phyloP scores from a whole-genome alignment of 1,140 invertebrate genomes.

The Zaprionus capensis region DNA sequence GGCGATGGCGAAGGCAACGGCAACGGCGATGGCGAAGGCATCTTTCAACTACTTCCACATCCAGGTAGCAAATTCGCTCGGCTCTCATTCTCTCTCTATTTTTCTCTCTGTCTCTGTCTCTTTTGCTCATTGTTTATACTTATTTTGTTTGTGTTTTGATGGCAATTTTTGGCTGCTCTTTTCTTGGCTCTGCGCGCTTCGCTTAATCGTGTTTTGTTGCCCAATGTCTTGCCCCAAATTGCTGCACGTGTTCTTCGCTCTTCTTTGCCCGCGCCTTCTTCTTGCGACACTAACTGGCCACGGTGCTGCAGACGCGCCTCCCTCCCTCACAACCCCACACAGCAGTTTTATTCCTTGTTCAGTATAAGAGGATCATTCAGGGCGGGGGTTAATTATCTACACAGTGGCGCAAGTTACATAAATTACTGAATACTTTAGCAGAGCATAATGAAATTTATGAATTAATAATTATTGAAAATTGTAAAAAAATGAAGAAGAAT shows the following conservation, averaged over 20 bases:
- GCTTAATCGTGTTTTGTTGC: conserved; percentile 24
- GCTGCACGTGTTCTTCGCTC: conserved; percentile 19
- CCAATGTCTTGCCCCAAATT: background rate
- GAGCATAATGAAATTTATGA: no score
- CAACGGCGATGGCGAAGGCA: conserved; percentile 14
- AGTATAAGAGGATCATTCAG: background rate
- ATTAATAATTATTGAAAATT: no score
- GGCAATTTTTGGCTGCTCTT: conserved; percentile 26
- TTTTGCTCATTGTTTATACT: background rate
- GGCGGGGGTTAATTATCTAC: background rate
- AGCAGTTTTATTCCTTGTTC: background rate
- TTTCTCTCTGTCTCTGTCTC: background rate
- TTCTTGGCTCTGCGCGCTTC: conserved; percentile 26
- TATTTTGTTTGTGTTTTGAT: background rate
- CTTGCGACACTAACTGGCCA: conserved; percentile 8
- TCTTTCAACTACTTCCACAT: conserved; percentile 22
- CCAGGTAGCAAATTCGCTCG: conserved; percentile 40
- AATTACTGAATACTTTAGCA: background rate
- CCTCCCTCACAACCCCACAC: background rate
- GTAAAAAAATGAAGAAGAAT: no score
- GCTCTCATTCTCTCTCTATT: background rate
- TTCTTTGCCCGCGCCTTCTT: background rate
- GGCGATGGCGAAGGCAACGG: background rate
- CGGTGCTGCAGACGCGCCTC: conserved; percentile 14
- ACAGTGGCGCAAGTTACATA: background rate